Evolutionary conservation across 23 tunicate genomes (phyloP), one percentile per base, ranked within the genome.

Genomic region (Halocynthia roretzi): DNA sequence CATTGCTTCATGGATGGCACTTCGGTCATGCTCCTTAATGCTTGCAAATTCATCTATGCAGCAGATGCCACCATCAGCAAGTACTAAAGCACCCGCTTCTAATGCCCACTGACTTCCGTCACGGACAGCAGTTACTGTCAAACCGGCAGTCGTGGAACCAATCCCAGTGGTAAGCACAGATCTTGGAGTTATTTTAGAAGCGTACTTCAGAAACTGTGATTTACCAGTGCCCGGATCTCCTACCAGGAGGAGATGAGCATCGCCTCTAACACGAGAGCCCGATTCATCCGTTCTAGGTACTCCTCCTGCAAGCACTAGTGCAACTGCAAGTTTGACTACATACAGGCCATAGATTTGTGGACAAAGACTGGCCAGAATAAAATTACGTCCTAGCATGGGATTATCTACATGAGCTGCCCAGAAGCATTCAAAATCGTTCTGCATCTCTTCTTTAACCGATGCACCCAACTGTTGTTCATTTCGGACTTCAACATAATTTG

Each of bases 151-250:
- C 23, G 93, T 92, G 21, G 98, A 92, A n/a, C 98, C 98, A n/a
- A 92, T 79, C 0, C 98, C 98, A 54, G 98, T 92, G 12, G 98
- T 92, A 21, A 92, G 77, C 50, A 92, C 98, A 7, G 98, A 92
- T 17, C 98, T 58, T 14, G 91, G 85, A 6, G 85, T 86, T 9
- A 92, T 83, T 76, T 86, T 86, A 22, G 98, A 83, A 9, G 87
- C 98, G 75, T 92, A 92, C 62, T 92, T 92, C 66, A 92, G 76
- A 78, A 92, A 92, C 67, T 92, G 98, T 6, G 98, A 92, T 69
- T 92, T 92, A 21, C 98, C 98, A 5, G 98, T 92, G 8, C 98
- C 98, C 7, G 98, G 98, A 64, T 92, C 98, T 60, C 98, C 98
- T 67, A 92, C 98, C 17, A 92, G 83, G 7, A 92, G 85, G 23